Conservation (phyloP, 2,888 invertebrate species). For the Pseudeuparius sepicola region DNA sequence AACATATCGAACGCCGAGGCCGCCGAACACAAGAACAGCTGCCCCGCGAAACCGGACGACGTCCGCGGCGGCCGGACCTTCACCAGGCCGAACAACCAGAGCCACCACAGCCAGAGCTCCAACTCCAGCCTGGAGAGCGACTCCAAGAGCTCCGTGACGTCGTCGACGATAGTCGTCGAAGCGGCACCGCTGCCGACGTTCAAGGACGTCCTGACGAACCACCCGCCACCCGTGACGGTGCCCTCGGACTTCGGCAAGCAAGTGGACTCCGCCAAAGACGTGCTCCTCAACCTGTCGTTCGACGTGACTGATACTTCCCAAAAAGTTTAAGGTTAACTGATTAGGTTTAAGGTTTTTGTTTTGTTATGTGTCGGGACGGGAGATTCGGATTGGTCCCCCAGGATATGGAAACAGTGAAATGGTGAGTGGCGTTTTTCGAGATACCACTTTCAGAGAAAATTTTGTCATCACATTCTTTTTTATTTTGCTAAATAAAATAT, state of each 20-base stretch:
- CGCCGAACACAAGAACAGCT: conserved; percentile 64
- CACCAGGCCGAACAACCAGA: conserved; percentile 26
- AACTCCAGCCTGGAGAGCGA: conserved; percentile 38
- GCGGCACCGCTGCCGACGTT: conserved; percentile 31
- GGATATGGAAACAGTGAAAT: no score
- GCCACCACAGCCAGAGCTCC: conserved; percentile 34
- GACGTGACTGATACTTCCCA: conserved; percentile 24
- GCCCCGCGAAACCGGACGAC: conserved; percentile 28
- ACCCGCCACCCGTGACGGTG: conserved; percentile 24
- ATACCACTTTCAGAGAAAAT: no score
- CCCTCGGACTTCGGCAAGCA: conserved; percentile 33
- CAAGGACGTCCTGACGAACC: conserved; percentile 32
- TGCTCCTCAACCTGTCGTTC: conserved; percentile 36
- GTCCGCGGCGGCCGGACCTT: conserved; percentile 26
- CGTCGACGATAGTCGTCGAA: conserved; percentile 25
- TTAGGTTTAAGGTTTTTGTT: conserved; percentile 4
- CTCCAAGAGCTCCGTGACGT: conserved; percentile 35
- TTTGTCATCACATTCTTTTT: no score
- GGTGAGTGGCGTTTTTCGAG: no score
- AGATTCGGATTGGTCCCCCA: no score
- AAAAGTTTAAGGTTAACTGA: no score
- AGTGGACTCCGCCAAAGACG: conserved; percentile 35
- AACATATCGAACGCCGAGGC: conserved; percentile 83
- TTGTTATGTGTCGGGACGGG: no score
- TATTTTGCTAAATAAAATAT: no score